phyloP scores from a whole-genome alignment of 2,113 vertebrate species.

The Lota lota region DNA sequence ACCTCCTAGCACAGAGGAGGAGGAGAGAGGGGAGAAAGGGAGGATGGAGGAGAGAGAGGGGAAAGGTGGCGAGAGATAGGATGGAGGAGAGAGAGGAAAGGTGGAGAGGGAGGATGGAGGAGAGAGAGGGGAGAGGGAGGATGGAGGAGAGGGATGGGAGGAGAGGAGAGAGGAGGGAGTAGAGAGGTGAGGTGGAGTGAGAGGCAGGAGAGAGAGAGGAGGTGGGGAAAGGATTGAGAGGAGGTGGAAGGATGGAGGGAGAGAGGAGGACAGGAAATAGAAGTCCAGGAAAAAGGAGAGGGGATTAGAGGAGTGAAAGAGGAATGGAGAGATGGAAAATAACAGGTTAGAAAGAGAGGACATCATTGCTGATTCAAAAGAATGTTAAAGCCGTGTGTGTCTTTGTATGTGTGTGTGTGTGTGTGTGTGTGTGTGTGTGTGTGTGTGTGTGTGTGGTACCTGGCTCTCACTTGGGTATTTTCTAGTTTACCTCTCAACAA shows the following conservation, averaged over 20 bases:
- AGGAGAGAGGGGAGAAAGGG: neutral
- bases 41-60: neutral
- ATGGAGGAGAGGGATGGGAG: neutral
- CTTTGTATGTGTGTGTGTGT: too few relatives aligned
- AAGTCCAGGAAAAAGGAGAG: neutral
- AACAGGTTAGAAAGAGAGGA: neutral
- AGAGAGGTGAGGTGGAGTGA: neutral
- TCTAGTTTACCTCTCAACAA: too few relatives aligned
- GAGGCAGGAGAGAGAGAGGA: neutral
- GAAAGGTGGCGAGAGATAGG: neutral
- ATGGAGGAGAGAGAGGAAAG: neutral
- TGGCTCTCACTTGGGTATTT: too few relatives aligned
- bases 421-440: too few relatives aligned
- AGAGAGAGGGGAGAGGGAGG: neutral
- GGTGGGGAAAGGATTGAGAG: neutral
- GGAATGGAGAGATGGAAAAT: neutral
- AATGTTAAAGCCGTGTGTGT: too few relatives aligned
- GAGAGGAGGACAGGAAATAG: neutral
- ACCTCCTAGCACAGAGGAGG: neutral
- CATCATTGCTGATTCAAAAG: too few relatives aligned
- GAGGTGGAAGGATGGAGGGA: neutral
- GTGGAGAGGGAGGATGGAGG: neutral
- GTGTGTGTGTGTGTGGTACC: too few relatives aligned
- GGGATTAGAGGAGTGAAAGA: neutral
- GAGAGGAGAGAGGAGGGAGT: neutral